Evolutionary conservation across 1,140 invertebrate genomes (phyloP).

Genomic region (Drosophila gunungcola): DNA sequence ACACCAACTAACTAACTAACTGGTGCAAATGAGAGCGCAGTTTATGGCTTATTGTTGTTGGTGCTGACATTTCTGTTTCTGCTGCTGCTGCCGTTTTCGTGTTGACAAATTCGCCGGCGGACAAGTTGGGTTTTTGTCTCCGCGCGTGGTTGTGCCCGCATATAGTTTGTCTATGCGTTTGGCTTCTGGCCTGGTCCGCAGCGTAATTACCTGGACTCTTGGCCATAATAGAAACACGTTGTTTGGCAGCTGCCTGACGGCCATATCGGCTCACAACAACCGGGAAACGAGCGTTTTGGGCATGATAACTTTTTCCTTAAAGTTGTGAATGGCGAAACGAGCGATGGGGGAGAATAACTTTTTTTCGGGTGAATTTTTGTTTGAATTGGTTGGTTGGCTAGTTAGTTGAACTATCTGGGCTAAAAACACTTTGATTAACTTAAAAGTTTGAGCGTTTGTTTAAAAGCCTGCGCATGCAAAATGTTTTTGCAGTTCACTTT

Average conservation of each 20-base stretch:
- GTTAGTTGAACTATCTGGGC: slow-evolving; percentile 18
- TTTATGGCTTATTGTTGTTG: slow-evolving; percentile 62
- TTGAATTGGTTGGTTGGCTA: slow-evolving; percentile 18
- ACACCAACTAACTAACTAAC: slow-evolving; percentile 42
- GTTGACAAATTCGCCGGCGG: slow-evolving; percentile 73
- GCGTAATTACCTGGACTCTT: slow-evolving; percentile 74
- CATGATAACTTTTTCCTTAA: slow-evolving; percentile 36
- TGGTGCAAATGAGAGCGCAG: slow-evolving; percentile 73
- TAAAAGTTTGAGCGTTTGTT: slow-evolving; percentile 7
- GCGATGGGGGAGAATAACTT: slow-evolving; percentile 7
- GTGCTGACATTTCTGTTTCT: slow-evolving; percentile 35
- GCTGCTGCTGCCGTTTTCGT: slow-evolving; percentile 39
- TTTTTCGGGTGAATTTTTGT: background rate
- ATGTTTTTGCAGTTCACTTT: background rate
- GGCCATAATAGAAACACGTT: slow-evolving; percentile 68
- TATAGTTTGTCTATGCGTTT: slow-evolving; percentile 37
- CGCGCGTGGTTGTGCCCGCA: slow-evolving; percentile 3
- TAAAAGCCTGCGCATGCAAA: slow-evolving; percentile 11
- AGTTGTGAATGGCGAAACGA: slow-evolving; percentile 36
- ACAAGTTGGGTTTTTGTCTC: slow-evolving; percentile 60
- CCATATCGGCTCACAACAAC: slow-evolving; percentile 25
- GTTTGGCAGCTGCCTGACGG: slow-evolving; percentile 58
- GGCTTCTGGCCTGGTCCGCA: slow-evolving; percentile 54
- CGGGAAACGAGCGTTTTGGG: slow-evolving; percentile 50
- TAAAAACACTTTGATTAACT: slow-evolving; percentile 41